Conservation (phyloP, 2,888 invertebrate genomes). For the Copidosoma aretas region DNA sequence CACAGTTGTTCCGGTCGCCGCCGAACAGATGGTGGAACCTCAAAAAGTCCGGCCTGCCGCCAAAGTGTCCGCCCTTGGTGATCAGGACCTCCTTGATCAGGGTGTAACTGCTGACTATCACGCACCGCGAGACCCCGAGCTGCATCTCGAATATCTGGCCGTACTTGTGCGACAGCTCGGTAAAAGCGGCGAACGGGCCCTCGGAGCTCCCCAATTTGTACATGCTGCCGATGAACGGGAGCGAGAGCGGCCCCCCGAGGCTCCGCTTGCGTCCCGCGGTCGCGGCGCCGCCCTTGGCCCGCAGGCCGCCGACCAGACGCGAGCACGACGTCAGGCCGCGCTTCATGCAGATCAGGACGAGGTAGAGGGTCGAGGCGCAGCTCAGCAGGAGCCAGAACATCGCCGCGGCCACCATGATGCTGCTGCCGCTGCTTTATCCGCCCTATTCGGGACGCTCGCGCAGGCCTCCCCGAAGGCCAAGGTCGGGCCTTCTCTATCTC, state of each 20-base stretch:
- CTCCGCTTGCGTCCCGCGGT: slow-evolving; percentile 18
- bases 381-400: slow-evolving; percentile 37
- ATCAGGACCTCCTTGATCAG: slow-evolving; percentile 79
- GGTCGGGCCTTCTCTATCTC: too few species aligned
- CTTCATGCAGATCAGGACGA: slow-evolving; percentile 6
- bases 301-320: background rate
- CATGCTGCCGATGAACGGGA: slow-evolving; percentile 75
- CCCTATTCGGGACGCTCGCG: too few species aligned
- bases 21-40: slow-evolving; percentile 84
- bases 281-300: background rate
- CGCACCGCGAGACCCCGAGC: slow-evolving; percentile 73
- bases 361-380: slow-evolving; percentile 18
- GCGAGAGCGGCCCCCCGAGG: slow-evolving; percentile 52
- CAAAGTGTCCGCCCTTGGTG: slow-evolving; percentile 81
- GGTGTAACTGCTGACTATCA: slow-evolving; percentile 77
- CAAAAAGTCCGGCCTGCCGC: slow-evolving; percentile 81
- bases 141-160: slow-evolving; percentile 77
- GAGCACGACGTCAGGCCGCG: background rate
- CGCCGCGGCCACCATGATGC: slow-evolving; percentile 14
- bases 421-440: too few species aligned
- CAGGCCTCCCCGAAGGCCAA: too few species aligned
- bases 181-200: slow-evolving; percentile 77
- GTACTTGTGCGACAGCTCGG: slow-evolving; percentile 71
- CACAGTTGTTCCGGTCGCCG: slow-evolving; percentile 85
- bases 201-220: slow-evolving; percentile 70